Evolutionary conservation across 1,140 invertebrate species (phyloP).

Genomic region (Ceratoteleas bidentatus): DNA sequence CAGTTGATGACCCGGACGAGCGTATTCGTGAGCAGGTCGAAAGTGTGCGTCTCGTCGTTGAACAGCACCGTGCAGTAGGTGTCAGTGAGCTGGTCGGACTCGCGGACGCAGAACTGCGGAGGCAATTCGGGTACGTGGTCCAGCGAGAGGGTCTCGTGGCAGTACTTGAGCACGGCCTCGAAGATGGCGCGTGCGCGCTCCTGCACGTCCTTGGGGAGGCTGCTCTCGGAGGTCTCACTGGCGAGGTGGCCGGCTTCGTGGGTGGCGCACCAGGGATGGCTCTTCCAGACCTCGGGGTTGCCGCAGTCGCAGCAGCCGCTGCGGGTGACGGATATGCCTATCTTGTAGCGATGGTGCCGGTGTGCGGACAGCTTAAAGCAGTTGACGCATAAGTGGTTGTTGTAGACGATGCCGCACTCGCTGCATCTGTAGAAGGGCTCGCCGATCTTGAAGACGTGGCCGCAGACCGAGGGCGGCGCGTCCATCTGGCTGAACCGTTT

Average conservation of each 20-base stretch:
- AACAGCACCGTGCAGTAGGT: conserved; percentile 96
- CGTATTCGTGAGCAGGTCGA: conserved; percentile 96
- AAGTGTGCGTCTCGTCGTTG: conserved; percentile 98
- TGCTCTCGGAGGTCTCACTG: conserved; percentile 79
- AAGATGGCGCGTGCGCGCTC: conserved; percentile 88
- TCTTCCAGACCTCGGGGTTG: conserved; percentile 96
- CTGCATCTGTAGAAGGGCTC: conserved; percentile 99
- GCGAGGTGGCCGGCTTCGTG: conserved; percentile 83
- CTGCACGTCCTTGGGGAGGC: conserved; percentile 85
- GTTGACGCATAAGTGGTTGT: conserved; percentile 98
- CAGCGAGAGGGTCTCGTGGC: too few relatives aligned
- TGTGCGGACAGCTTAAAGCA: conserved; percentile 97
- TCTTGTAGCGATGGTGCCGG: conserved; percentile 95
- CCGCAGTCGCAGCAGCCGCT: conserved; percentile 99
- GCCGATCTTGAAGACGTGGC: conserved; percentile 96
- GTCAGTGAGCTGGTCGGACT: conserved; percentile 84
- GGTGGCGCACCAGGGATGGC: conserved; percentile 91
- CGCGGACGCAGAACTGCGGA: conserved; percentile 85
- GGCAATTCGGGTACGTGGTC: conserved; percentile 86
- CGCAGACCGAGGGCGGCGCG: too few relatives aligned
- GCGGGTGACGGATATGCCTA: conserved; percentile 94
- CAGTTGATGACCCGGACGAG: conserved; percentile 93
- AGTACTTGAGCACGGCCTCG: conserved; percentile 89
- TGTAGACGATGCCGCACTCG: conserved; percentile 98
- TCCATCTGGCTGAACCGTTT: conserved; percentile 82